Conservation (phyloP, 2,797 vertebrate genomes). For the Bufotes viridis region DNA sequence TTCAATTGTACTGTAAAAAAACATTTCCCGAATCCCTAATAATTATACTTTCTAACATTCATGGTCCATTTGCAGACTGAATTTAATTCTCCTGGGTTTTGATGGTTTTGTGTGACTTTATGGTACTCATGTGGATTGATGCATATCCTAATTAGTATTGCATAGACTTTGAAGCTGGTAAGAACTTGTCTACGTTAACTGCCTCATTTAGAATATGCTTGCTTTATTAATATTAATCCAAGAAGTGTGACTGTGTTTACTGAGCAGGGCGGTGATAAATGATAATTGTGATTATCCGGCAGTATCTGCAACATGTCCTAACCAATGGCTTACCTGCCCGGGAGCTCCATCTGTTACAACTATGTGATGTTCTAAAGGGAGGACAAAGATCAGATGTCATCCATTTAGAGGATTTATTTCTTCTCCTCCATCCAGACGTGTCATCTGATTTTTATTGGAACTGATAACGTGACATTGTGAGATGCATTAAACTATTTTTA, state of each 20-base stretch:
- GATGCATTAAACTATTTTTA: slow-evolving; percentile 19
- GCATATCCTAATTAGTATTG: neutral
- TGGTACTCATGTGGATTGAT: neutral
- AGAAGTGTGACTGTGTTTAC: neutral
- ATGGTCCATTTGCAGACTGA: neutral
- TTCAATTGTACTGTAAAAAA: too few species aligned
- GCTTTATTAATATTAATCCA: slow-evolving; percentile 4
- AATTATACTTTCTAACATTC: neutral
- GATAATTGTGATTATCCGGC: neutral
- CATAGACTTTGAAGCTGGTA: neutral
- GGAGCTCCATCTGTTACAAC: neutral
- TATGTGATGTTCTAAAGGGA: neutral
- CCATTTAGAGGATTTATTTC: slow-evolving; percentile 18
- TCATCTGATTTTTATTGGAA: slow-evolving; percentile 9
- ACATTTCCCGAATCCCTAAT: too few species aligned
- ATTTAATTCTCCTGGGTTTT: neutral
- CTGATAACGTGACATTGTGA: slow-evolving; percentile 21
- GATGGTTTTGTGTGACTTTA: neutral
- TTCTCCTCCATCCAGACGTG: slow-evolving; percentile 9
- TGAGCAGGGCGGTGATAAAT: neutral
- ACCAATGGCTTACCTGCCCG: neutral
- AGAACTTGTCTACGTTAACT: neutral
- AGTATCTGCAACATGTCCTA: slow-evolving; percentile 1
- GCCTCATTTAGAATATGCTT: neutral
- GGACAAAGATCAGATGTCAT: slow-evolving; percentile 19